Percentiles rank a stretch among this genome's conserved stretches.
Evolutionary conservation across 2,888 invertebrate species (phyloP).

Genomic region (Sepioteuthis lessoniana): DNA sequence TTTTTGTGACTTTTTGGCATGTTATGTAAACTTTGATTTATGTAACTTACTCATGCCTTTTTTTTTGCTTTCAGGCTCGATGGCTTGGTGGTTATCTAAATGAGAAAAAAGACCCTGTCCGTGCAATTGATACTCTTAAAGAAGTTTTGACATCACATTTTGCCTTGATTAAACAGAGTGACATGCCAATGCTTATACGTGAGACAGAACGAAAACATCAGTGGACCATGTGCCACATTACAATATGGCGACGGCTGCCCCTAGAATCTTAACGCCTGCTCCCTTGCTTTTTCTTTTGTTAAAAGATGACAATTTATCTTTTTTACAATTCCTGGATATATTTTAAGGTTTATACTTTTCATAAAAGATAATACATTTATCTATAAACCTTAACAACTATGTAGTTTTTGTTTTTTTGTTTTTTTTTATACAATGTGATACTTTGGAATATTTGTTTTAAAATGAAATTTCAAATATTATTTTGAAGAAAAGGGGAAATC

Average conservation of each 20-base stretch:
- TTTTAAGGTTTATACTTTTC: not conserved
- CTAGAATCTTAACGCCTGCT: not conserved
- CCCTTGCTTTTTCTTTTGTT: not conserved
- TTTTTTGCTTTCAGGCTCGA: constrained; percentile 57
- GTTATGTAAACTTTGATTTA: too few relatives aligned
- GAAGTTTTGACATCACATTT: constrained; percentile 64
- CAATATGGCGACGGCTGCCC: constrained; percentile 69
- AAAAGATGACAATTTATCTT: not conserved
- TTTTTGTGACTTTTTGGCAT: too few relatives aligned
- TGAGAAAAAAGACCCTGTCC: constrained; percentile 61
- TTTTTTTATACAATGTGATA: not conserved
- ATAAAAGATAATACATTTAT: constrained; percentile 12
- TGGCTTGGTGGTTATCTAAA: constrained; percentile 72
- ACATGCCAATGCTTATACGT: constrained; percentile 73
- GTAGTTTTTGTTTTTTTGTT: not conserved
- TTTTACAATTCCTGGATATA: not conserved
- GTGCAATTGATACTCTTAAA: constrained; percentile 70
- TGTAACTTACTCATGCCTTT: not conserved
- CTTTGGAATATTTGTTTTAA: too few relatives aligned
- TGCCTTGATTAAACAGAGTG: constrained; percentile 66
- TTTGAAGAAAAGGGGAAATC: too few relatives aligned
- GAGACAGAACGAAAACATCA: constrained; percentile 74
- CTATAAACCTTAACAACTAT: not conserved
- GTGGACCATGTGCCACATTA: constrained; percentile 74
- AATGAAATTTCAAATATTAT: too few relatives aligned